phyloP scores from a whole-genome alignment of 1,140 invertebrate genomes.

The Hycleus phaleratus region DNA sequence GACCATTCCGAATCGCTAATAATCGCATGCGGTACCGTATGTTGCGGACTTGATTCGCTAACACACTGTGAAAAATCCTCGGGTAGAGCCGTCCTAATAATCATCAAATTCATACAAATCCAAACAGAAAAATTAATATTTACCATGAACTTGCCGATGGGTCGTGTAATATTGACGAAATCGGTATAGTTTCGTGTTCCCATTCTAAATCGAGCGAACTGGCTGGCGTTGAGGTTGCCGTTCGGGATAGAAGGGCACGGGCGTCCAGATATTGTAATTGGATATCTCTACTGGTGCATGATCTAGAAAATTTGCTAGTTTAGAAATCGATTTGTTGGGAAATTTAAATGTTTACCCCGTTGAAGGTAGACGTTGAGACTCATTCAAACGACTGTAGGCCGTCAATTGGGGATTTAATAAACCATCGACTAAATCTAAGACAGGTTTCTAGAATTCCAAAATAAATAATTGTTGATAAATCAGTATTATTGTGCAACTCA shows the following conservation, averaged over 20 bases:
- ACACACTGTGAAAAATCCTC: conserved; percentile 15
- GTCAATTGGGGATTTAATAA: conserved; percentile 41
- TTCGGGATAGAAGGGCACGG: conserved; percentile 41
- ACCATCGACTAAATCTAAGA: conserved; percentile 44
- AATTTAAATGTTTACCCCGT: conserved; percentile 28
- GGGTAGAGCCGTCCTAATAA: conserved; percentile 20
- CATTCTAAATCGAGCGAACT: conserved; percentile 53
- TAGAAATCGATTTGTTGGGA: background rate
- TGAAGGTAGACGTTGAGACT: conserved; percentile 33
- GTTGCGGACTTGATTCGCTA: conserved; percentile 21
- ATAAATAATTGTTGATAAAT: conserved; percentile 8
- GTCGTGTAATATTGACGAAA: conserved; percentile 29
- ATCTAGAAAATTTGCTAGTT: conserved; percentile 32
- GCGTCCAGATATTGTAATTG: conserved; percentile 46
- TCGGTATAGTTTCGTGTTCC: conserved; percentile 48
- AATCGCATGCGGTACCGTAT: conserved; percentile 5
- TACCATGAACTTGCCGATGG: conserved; percentile 38
- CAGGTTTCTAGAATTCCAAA: conserved; percentile 29
- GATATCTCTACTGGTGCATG: conserved; percentile 40
- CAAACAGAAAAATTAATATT: background rate
- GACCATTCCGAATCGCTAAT: conserved; percentile 44
- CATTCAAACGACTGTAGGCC: conserved; percentile 42
- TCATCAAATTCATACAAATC: background rate
- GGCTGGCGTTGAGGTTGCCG: conserved; percentile 44
- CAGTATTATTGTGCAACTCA: conserved; percentile 12